These are phyloP conservation scores for Oreochromis niloticus DNA, from an alignment of 2,113 vertebrate genomes.

Conservation along the genomic window DNA sequence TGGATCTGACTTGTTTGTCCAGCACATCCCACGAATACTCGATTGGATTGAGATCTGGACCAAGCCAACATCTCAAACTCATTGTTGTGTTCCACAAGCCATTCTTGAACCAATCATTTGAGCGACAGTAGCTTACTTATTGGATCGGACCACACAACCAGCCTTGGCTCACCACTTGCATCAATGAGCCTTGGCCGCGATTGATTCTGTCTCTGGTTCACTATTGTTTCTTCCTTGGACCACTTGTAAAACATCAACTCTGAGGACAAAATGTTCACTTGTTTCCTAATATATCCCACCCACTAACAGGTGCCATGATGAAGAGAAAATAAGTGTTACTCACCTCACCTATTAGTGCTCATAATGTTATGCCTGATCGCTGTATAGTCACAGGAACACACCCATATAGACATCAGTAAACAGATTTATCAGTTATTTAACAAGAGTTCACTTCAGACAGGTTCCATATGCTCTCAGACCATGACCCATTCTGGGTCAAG, in stretches of 20 bases:
- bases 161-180: background rate
- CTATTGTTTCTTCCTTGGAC: background rate
- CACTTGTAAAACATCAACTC: background rate
- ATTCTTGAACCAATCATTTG: background rate
- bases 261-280: background rate
- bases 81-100: background rate
- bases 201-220: background rate
- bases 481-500: background rate
- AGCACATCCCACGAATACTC: background rate
- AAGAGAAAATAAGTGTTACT: background rate
- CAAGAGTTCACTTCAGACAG: background rate
- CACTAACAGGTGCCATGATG: background rate
- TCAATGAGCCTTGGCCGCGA: background rate
- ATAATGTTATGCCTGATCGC: background rate
- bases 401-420: background rate
- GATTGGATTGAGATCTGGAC: background rate
- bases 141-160: background rate
- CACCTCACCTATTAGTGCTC: background rate
- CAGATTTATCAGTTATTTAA: background rate
- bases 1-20: background rate
- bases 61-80: fast-evolving
- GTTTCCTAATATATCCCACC: fast-evolving
- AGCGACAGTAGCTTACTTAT: background rate
- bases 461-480: background rate
- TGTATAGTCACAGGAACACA: background rate